Percentiles rank a stretch among this genome's conserved stretches.
Evolutionary conservation across 2,113 vertebrate species (phyloP).

Genomic region (Phyllostomus discolor): DNA sequence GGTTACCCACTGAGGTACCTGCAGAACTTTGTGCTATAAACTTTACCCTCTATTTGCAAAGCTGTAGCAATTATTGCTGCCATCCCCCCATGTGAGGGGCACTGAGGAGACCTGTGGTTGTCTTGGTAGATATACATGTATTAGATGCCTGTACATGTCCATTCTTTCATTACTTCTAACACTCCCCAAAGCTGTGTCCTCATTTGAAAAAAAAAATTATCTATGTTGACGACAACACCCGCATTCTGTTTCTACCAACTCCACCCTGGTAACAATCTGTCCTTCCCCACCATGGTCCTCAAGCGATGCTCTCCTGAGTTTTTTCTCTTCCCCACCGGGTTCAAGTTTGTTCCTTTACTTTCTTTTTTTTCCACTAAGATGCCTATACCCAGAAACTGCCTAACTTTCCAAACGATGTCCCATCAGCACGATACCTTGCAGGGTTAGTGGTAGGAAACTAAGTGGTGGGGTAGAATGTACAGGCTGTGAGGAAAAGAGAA

Average conservation of each 20-base stretch:
- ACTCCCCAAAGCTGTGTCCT: not conserved
- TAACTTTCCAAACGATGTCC: not conserved
- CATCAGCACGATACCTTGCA: not conserved
- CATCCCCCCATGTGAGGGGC: too few species aligned
- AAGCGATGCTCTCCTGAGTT: not conserved
- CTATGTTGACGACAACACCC: not conserved
- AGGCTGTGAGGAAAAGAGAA: not conserved
- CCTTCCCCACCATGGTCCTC: not conserved
- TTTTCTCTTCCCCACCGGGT: not conserved
- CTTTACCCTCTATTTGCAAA: not conserved
- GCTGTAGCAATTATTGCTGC: not conserved
- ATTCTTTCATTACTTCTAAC: not conserved
- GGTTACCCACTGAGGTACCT: not conserved
- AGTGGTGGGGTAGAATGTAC: not conserved
- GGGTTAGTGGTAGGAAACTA: not conserved
- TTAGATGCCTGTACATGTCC: not conserved
- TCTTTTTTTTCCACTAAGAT: not conserved
- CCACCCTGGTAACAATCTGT: not conserved
- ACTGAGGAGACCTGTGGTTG: not conserved
- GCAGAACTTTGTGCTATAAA: not conserved
- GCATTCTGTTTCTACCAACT: not conserved
- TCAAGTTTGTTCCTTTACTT: not conserved
- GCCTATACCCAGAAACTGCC: not conserved
- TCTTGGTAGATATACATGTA: not conserved
- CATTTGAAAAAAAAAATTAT: not conserved